Evolutionary conservation across 2,888 invertebrate genomes (phyloP).

Genomic region (Brachylomia viminalis): DNA sequence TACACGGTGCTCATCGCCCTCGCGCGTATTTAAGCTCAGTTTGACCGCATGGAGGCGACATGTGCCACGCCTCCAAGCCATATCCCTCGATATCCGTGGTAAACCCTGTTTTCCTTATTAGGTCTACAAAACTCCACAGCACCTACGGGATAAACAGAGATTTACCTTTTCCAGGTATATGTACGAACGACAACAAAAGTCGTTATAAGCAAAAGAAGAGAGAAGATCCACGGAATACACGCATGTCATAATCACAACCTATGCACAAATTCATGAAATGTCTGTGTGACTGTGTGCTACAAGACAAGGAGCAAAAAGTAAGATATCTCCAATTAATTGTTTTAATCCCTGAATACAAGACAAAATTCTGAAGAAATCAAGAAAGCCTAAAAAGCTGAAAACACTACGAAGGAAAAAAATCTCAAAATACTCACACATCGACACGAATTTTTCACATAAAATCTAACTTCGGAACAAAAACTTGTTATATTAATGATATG

Average conservation of each 20-base stretch:
- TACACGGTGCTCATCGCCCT: too few relatives aligned
- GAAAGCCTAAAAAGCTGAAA: background rate
- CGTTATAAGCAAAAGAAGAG: background rate
- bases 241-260: background rate
- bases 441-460: constrained; percentile 29
- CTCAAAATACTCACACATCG: background rate
- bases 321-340: background rate
- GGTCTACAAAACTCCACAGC: background rate
- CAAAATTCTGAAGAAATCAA: background rate
- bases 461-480: constrained; percentile 22
- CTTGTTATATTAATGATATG: constrained; percentile 57
- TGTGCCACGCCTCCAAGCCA: too few relatives aligned
- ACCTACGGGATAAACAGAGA: background rate
- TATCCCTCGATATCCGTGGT: too few relatives aligned
- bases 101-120: background rate
- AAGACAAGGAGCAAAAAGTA: too few relatives aligned
- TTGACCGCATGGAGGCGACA: too few relatives aligned
- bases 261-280: background rate
- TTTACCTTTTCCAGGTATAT: background rate
- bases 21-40: too few relatives aligned
- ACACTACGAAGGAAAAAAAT: background rate
- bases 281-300: too few relatives aligned
- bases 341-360: background rate
- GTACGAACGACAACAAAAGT: background rate
- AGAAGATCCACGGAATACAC: background rate